These are phyloP conservation scores for Panurus biarmicus DNA, from an alignment of 2,113 vertebrate species.

Conservation along the genomic window DNA sequence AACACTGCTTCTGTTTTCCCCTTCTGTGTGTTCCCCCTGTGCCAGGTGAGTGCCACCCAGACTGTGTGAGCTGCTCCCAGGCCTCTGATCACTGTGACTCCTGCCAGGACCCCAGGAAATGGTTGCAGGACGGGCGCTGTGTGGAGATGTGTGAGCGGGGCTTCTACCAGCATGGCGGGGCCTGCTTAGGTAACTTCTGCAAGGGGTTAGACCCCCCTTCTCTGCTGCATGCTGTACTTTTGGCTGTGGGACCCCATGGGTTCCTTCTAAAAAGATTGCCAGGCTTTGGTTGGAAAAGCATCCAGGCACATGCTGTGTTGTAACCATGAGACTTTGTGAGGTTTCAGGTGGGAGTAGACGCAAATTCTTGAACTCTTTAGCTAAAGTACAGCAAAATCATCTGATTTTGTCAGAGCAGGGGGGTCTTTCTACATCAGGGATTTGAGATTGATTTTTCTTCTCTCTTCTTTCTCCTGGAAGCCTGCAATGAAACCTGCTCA, in stretches of 20 bases:
- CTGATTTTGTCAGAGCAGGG: not conserved
- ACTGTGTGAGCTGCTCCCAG: constrained; percentile 78
- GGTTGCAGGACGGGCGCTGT: constrained; percentile 73
- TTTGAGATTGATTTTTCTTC: not conserved
- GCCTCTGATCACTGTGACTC: constrained; percentile 70
- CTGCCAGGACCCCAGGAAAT: constrained; percentile 67
- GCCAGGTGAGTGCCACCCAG: constrained; percentile 72
- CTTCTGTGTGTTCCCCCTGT: not conserved
- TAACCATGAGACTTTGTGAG: not conserved
- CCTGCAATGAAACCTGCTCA: constrained; percentile 73
- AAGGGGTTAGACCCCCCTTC: not conserved
- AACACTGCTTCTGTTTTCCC: not conserved
- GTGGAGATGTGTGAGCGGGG: constrained; percentile 69
- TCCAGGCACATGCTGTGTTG: not conserved
- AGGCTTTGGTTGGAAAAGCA: not conserved
- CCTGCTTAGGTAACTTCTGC: constrained; percentile 73
- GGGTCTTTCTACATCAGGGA: not conserved
- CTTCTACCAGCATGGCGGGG: constrained; percentile 68
- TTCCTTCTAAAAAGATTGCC: not conserved
- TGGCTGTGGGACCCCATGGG: not conserved
- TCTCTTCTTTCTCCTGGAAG: constrained; percentile 32
- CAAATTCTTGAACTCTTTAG: not conserved
- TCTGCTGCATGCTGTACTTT: not conserved
- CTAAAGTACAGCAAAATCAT: not conserved
- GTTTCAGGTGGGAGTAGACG: not conserved